phyloP scores from a whole-genome alignment of 2,113 vertebrate genomes.

The Ranitomeya variabilis region DNA sequence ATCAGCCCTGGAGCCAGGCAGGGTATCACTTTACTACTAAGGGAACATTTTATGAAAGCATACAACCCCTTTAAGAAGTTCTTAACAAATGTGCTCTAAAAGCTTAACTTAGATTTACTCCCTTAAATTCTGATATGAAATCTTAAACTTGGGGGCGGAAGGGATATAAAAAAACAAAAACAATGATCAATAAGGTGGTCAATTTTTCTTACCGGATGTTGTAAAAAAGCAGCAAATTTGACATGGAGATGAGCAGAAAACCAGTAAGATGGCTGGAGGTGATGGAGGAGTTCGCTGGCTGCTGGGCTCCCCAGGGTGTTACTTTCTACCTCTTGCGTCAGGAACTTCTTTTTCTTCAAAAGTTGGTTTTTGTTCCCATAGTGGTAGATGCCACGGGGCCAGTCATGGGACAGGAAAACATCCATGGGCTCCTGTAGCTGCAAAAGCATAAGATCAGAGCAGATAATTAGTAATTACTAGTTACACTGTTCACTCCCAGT shows the following conservation, averaged over 20 bases:
- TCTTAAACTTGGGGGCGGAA: too few species aligned
- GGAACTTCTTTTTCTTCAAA: slow-evolving; percentile 88
- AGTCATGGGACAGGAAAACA: slow-evolving; percentile 95
- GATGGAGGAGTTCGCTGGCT: slow-evolving; percentile 87
- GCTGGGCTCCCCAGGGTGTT: slow-evolving; percentile 90
- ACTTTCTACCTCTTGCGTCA: slow-evolving; percentile 91
- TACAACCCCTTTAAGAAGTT: too few species aligned
- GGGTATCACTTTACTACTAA: too few species aligned
- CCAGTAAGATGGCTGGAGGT: slow-evolving; percentile 92
- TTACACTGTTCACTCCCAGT: too few species aligned
- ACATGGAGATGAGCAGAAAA: slow-evolving; percentile 97
- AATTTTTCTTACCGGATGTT: slow-evolving; percentile 80
- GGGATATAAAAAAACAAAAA: neutral
- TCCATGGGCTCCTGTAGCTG: slow-evolving; percentile 90
- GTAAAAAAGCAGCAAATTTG: slow-evolving; percentile 93
- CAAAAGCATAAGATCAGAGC: slow-evolving; percentile 37
- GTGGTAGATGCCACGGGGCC: slow-evolving; percentile 93
- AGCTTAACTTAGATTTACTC: too few species aligned
- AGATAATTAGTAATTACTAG: neutral
- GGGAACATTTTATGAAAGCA: too few species aligned
- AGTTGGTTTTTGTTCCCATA: slow-evolving; percentile 88
- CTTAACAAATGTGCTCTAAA: too few species aligned
- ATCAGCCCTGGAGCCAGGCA: too few species aligned
- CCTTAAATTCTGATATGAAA: too few species aligned
- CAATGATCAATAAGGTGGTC: neutral